Evolutionary conservation across 2,888 invertebrate species (phyloP).

Genomic region (Atrina japonica): DNA sequence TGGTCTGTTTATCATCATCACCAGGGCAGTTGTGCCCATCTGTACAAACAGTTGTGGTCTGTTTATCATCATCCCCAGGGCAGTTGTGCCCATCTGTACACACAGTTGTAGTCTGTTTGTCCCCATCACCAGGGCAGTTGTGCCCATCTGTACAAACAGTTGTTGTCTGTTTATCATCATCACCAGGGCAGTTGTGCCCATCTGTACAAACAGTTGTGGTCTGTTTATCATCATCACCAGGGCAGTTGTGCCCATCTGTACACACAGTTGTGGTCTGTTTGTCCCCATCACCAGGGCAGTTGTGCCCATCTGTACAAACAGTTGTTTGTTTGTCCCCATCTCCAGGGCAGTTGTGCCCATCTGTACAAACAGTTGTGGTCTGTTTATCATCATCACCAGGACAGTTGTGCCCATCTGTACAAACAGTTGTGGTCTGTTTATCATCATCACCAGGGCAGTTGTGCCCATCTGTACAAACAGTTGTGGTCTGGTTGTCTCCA

Average conservation of each 20-base stretch:
- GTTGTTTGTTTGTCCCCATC: constrained; percentile 36
- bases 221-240: constrained; percentile 27
- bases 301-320: constrained; percentile 37
- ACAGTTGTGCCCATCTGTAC: constrained; percentile 46
- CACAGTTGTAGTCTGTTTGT: constrained; percentile 33
- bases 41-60: constrained; percentile 37
- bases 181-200: constrained; percentile 47
- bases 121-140: constrained; percentile 45
- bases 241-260: constrained; percentile 46
- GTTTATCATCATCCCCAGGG: constrained; percentile 37
- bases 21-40: constrained; percentile 50
- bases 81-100: constrained; percentile 56
- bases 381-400: constrained; percentile 27
- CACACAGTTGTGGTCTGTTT: constrained; percentile 23
- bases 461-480: constrained; percentile 42
- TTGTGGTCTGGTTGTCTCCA: constrained; percentile 19
- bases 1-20: constrained; percentile 34
- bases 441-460: constrained; percentile 43
- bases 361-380: constrained; percentile 30
- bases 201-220: constrained; percentile 37
- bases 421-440: constrained; percentile 32
- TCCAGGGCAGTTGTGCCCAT: constrained; percentile 44
- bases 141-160: constrained; percentile 42
- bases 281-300: constrained; percentile 33
- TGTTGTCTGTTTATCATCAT: constrained; percentile 32